Evolutionary conservation across 1,140 invertebrate genomes (phyloP).

Genomic region (Dreissena rostriformis): DNA sequence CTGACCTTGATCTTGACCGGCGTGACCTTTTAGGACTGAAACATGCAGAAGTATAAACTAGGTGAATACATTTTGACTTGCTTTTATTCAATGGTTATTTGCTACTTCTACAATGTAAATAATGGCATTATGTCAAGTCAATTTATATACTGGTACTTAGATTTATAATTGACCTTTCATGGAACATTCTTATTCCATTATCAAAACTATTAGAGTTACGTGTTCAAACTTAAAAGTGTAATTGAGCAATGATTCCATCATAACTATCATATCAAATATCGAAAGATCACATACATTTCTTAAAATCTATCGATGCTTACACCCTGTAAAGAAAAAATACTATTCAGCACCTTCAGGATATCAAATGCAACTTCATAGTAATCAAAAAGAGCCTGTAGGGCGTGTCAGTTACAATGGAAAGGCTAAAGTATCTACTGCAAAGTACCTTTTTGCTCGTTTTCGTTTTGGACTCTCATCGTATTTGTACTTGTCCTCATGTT

Average conservation of each 20-base stretch:
- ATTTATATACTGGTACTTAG: background rate
- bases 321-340: background rate
- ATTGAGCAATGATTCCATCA: too few relatives aligned
- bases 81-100: background rate
- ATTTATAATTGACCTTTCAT: background rate
- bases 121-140: background rate
- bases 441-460: conserved; percentile 60
- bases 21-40: conserved; percentile 74
- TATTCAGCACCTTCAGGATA: background rate
- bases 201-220: background rate
- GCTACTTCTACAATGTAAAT: background rate
- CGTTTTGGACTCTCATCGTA: conserved; percentile 61
- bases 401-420: background rate
- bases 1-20: conserved; percentile 71
- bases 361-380: background rate
- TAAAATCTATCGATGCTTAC: background rate
- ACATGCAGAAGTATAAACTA: background rate
- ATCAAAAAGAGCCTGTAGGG: background rate
- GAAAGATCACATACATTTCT: background rate
- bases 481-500: conserved; percentile 45
- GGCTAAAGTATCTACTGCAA: background rate
- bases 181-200: background rate
- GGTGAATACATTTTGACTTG: background rate
- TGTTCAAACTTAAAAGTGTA: too few relatives aligned
- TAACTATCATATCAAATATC: too few relatives aligned